Conservation (phyloP, 1,140 invertebrate genomes). For the Cylas formicarius region DNA sequence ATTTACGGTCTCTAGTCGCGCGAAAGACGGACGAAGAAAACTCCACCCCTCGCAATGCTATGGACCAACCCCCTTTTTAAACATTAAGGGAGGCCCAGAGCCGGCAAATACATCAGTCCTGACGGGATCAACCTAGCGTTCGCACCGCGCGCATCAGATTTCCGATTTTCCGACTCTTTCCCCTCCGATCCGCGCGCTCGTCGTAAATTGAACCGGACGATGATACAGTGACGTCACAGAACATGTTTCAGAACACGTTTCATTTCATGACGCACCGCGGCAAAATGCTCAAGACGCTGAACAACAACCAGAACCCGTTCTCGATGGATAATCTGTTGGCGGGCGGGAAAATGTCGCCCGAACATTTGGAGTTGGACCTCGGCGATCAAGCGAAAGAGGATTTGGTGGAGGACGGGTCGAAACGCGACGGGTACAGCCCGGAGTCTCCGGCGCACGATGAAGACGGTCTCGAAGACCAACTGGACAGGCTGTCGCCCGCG, state of each 20-base stretch:
- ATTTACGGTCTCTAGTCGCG: slow-evolving; percentile 1
- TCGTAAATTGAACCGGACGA: slow-evolving; percentile 2
- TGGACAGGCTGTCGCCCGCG: slow-evolving; percentile 25
- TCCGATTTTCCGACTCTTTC: too few species aligned
- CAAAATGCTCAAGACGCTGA: slow-evolving; percentile 38
- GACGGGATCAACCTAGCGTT: slow-evolving; percentile 21
- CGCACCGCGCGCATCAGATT: slow-evolving; percentile 9
- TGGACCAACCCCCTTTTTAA: slow-evolving; percentile 29
- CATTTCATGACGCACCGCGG: slow-evolving; percentile 31
- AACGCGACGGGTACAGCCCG: slow-evolving; percentile 11
- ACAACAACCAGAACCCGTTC: slow-evolving; percentile 38
- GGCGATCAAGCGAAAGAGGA: slow-evolving; percentile 24
- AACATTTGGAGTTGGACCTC: slow-evolving; percentile 31
- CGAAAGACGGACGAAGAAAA: slow-evolving; percentile 32
- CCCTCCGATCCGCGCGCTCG: too few species aligned
- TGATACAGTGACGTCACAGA: slow-evolving; percentile 2
- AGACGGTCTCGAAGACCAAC: slow-evolving; percentile 24
- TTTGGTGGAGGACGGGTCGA: slow-evolving; percentile 10
- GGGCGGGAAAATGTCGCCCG: slow-evolving; percentile 35
- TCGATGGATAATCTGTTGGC: slow-evolving; percentile 40
- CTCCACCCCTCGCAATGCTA: slow-evolving; percentile 31
- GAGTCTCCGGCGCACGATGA: slow-evolving; percentile 15
- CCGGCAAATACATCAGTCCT: slow-evolving; percentile 33
- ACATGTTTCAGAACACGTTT: slow-evolving; percentile 35
- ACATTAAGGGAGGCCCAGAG: slow-evolving; percentile 30